Conservation (phyloP, 1,140 invertebrate genomes). For the Drosophila tropicalis region DNA sequence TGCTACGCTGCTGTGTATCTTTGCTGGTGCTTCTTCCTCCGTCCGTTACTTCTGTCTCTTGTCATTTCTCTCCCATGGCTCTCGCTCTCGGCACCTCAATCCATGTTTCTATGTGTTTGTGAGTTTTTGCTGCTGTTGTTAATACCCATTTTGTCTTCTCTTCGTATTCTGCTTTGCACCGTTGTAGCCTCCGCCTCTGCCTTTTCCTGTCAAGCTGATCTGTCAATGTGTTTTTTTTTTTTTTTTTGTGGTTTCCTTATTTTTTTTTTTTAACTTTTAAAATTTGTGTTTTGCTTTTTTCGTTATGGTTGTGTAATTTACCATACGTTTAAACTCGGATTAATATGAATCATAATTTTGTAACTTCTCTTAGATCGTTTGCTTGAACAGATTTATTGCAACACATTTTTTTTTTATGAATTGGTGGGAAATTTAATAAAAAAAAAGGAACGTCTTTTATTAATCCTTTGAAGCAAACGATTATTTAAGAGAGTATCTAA, state of each 20-base stretch:
- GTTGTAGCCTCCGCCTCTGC: constrained; percentile 76
- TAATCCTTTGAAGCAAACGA: too few species aligned
- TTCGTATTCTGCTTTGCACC: constrained; percentile 75
- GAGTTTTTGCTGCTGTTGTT: constrained; percentile 57
- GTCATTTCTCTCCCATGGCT: constrained; percentile 46
- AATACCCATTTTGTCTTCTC: constrained; percentile 78
- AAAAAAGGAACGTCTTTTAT: not conserved
- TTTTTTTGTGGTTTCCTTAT: constrained; percentile 71
- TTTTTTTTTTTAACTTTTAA: constrained; percentile 59
- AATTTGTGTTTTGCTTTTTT: constrained; percentile 63
- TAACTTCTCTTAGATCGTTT: too few species aligned
- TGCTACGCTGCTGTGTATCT: constrained; percentile 68
- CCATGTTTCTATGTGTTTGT: constrained; percentile 11
- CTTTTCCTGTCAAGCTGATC: constrained; percentile 32
- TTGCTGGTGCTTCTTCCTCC: constrained; percentile 74
- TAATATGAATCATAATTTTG: too few species aligned
- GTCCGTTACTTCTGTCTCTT: constrained; percentile 75
- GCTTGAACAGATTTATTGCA: too few species aligned
- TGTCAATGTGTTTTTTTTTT: constrained; percentile 72
- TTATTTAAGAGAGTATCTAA: too few species aligned
- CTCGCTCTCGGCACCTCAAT: constrained; percentile 17
- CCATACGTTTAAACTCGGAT: too few species aligned
- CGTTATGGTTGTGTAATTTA: too few species aligned
- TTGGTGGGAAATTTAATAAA: too few species aligned
- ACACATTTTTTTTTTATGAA: too few species aligned